Base-by-base conservation (phyloP, 2,888 invertebrate species). In the Lasioglossum vierecki region DNA sequence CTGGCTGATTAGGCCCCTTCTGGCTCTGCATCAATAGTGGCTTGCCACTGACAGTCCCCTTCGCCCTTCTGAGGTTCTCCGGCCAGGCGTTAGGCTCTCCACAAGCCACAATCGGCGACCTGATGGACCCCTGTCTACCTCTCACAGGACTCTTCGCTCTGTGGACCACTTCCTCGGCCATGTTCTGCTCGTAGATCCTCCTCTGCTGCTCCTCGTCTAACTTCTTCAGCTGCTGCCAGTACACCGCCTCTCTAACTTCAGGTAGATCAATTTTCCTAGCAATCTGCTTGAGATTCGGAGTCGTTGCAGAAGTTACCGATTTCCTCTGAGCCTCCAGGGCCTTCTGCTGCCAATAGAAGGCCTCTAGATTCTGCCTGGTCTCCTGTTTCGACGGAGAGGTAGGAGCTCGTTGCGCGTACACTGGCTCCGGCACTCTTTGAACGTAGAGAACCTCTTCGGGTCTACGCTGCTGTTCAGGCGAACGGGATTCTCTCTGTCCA, bases 161-260 rank as follows among this genome's bases (percentile, higher is more conserved):
- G 2, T 22, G 15, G 8, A 66, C 30, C 0, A 49, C 6, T 2
- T 83, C 90, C 11, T 90, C 91, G 18, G 90, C 88, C 57, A 76
- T 74, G 83, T 94, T 93, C 35, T 92, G 92, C 77, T 94, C 92
- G 84, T 92, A 94, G 41, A 94, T 93, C 41, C 91, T 88, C 13
- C 92, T 86, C 79, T 94, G 94, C 70, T 94, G 94, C 90, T 97
- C 97, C 94, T 97, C 96, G 92, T 96, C 96, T 73, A 96, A 95
- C 91, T 96, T 97, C 92, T 96, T 96, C 79, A 97, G 94, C 92
- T 97, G 96, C 89, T 97, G 96, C 97, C 97, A 97, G 88, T 97
- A 97, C 90, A 96, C 97, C 0, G 96, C 97, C 93, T 97, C 97
- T 11, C 94, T 90, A 30, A 94, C 91, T 76, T 94, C 92, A 2